A percentile compares a stretch with the other conserved stretches of the same genome.
Evolutionary conservation across 2,797 vertebrate species (phyloP).

Genomic region (Amphiprion clarkii): DNA sequence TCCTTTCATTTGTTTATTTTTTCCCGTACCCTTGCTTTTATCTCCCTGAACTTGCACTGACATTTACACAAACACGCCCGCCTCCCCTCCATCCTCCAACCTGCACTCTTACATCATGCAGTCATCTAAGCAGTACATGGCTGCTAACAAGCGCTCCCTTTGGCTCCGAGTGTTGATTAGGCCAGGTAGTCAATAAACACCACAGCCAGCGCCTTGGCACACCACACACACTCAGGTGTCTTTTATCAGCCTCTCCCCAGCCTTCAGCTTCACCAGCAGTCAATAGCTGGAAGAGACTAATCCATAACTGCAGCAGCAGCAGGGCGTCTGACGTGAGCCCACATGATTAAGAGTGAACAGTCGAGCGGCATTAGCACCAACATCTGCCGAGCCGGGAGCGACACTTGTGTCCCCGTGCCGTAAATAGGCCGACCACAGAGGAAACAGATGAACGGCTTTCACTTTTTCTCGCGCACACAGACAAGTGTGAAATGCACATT

Average conservation of each 20-base stretch:
- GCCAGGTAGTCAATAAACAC: conserved; percentile 73
- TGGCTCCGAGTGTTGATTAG: conserved; percentile 69
- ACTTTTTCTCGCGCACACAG: conserved; percentile 1
- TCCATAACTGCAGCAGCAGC: conserved; percentile 75
- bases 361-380: conserved; percentile 56
- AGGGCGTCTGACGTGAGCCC: conserved; percentile 59
- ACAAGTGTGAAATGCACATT: conserved; percentile 6
- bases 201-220: conserved; percentile 27
- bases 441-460: conserved; percentile 51
- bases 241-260: conserved; percentile 78
- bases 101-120: conserved; percentile 47
- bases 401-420: conserved; percentile 49
- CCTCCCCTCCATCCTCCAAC: conserved; percentile 13
- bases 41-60: conserved; percentile 36
- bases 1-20: neutral
- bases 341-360: conserved; percentile 75
- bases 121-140: conserved; percentile 62
- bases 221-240: conserved; percentile 69
- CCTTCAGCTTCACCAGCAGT: conserved; percentile 64
- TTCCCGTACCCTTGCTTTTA: conserved; percentile 9
- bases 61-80: conserved; percentile 44
- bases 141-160: conserved; percentile 74
- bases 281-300: conserved; percentile 76
- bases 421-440: conserved; percentile 45
- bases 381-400: conserved; percentile 70